These are phyloP conservation scores for Burhinus oedicnemus DNA, from an alignment of 2,113 vertebrate genomes.

Conservation along the genomic window DNA sequence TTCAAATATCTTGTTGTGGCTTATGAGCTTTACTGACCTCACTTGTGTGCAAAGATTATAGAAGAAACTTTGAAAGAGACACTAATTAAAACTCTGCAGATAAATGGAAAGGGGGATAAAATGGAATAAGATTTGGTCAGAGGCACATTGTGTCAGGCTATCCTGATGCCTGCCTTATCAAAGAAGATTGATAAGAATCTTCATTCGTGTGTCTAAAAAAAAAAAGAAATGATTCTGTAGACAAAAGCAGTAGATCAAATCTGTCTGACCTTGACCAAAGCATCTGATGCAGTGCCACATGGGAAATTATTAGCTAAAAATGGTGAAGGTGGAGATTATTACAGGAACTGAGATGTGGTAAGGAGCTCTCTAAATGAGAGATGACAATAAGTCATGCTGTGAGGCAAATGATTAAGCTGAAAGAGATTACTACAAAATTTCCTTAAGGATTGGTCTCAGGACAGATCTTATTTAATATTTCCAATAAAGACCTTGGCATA, in stretches of 20 bases:
- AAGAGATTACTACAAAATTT: conserved; percentile 32
- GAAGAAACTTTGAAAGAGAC: not conserved
- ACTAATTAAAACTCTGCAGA: conserved; percentile 2
- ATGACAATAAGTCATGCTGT: conserved; percentile 3
- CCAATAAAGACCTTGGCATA: not conserved
- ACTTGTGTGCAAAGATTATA: not conserved
- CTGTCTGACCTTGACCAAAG: conserved; percentile 36
- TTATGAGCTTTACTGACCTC: not conserved
- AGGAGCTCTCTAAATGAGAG: conserved; percentile 8
- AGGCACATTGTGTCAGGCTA: not conserved
- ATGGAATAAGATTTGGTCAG: not conserved
- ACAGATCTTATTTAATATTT: conserved; percentile 15
- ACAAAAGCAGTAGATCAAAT: conserved; percentile 13
- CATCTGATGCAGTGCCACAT: not conserved
- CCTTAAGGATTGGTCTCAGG: not conserved
- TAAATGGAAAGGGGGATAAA: not conserved
- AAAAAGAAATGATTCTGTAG: not conserved
- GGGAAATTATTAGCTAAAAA: conserved; percentile 51
- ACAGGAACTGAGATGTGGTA: conserved; percentile 4
- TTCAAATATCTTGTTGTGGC: not conserved
- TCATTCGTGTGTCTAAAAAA: not conserved
- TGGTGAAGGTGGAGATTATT: conserved; percentile 7
- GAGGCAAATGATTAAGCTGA: conserved; percentile 30
- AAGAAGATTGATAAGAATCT: conserved; percentile 26
- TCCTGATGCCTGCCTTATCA: not conserved